Evolutionary conservation across 2,888 invertebrate species (phyloP).

Genomic region (Plebejus argus): DNA sequence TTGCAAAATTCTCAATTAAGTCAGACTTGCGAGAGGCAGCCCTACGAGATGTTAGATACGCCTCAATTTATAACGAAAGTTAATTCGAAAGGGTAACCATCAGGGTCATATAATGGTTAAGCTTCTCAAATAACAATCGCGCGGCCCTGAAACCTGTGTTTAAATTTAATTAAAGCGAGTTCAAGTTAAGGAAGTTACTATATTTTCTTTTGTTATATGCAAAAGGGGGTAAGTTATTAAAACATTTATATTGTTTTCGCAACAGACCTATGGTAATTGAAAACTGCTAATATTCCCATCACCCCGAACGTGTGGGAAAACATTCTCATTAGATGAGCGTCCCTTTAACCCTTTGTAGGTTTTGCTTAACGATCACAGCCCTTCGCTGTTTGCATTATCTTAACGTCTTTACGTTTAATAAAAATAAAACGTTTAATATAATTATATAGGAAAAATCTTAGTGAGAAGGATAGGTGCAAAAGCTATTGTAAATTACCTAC

Average conservation of each 20-base stretch:
- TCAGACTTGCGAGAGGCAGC: neutral
- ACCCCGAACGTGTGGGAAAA: neutral
- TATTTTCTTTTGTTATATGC: constrained; percentile 43
- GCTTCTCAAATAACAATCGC: constrained; percentile 48
- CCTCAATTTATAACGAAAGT: constrained; percentile 49
- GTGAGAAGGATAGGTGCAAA: neutral
- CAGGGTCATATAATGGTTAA: constrained; percentile 45
- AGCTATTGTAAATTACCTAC: no score
- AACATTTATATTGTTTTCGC: constrained; percentile 23
- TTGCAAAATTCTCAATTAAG: neutral
- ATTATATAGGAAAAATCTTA: neutral
- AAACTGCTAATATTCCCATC: constrained; percentile 15
- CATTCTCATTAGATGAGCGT: neutral
- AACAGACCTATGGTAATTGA: constrained; percentile 19
- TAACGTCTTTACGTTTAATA: neutral
- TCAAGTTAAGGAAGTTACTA: constrained; percentile 38
- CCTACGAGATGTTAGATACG: constrained; percentile 33
- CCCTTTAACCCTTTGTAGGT: neutral
- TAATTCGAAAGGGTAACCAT: constrained; percentile 50
- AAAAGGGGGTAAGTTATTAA: constrained; percentile 27
- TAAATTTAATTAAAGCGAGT: constrained; percentile 48
- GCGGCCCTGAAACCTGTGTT: constrained; percentile 47
- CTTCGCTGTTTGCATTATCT: constrained; percentile 3
- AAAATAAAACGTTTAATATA: no score
- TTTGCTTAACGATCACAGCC: neutral